Conservation (phyloP, 2,113 vertebrate species). For the Leuciscus idus region DNA sequence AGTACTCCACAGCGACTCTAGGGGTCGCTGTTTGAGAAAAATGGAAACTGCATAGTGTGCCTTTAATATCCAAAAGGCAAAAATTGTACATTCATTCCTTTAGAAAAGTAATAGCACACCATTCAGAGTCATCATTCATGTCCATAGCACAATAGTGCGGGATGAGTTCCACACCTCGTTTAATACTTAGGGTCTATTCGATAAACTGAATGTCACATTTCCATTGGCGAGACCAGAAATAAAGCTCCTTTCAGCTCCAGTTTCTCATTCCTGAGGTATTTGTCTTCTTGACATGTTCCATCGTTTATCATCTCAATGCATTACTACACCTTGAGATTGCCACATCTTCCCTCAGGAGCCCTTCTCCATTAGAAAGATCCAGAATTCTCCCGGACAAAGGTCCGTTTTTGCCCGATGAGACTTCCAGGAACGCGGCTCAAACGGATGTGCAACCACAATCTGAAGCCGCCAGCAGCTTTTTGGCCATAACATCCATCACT, state of each 20-base stretch:
- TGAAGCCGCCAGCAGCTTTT: conserved; percentile 6
- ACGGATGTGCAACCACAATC: conserved; percentile 29
- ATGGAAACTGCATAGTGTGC: too few relatives aligned
- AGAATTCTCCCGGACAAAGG: neutral
- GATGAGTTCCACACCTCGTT: neutral
- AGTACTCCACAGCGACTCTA: too few relatives aligned
- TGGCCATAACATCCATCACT: conserved; percentile 23
- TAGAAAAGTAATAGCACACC: neutral
- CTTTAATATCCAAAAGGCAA: neutral
- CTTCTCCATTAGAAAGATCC: conserved; percentile 19
- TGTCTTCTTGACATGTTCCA: conserved; percentile 1
- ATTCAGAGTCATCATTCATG: neutral
- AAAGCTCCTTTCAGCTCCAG: neutral
- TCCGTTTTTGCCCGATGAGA: neutral
- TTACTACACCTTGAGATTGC: conserved; percentile 21
- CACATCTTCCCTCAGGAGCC: conserved; percentile 11
- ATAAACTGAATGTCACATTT: conserved; percentile 1
- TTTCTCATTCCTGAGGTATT: conserved; percentile 19
- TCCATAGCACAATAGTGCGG: neutral
- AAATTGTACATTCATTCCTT: neutral
- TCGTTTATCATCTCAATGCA: conserved; percentile 8
- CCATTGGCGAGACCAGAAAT: conserved; percentile 1
- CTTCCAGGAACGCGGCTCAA: neutral
- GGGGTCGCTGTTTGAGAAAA: too few relatives aligned
- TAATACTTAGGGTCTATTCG: neutral